Base-by-base conservation (phyloP, 2,797 vertebrate genomes). In the Lophius americanus region DNA sequence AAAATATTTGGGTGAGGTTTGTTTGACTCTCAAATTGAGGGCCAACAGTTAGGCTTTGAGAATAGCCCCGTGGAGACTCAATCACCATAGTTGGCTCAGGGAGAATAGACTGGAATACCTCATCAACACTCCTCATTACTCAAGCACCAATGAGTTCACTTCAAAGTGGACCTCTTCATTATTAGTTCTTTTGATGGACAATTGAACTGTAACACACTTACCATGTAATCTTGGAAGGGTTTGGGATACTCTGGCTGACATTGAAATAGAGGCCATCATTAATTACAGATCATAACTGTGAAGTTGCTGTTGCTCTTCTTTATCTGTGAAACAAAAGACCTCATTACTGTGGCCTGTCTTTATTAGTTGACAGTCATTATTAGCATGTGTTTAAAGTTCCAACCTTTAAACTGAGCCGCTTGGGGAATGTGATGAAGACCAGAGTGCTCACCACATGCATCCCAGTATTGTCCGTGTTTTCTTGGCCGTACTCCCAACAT, bases 121-220 rank as follows among this genome's bases (percentile, higher is more conserved):
- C 85, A 89, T 85, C 84, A 89, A 90, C 87, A 85, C 85, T 87
- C 87, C 89, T 90, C 89, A 90, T 92, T 92, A 90, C 86, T 85
- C 83, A 79, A 81, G 76, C 84, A 89, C 89, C 88, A 87, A 91
- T 85, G 81, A 90, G 87, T 88, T 92, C 86, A 85, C 70, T 51
- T 73, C 84, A 73, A 79, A 85, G 81, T 65, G 78, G 85, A 85
- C 68, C 88, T 80, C 86, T 90, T 91, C 81, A 90, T 93, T 10
- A 42, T 42, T 88, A 89, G 85, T 85, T 75, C 70, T 75, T 71
- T 79, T 88, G 88, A 91, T 85, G 81, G 79, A 84, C 82, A 74
- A 85, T 88, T 89, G 81, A 89, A 89, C 85, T 90, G 78, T 83
- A 82, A 81, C 85, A 86, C 80, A 84, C 82, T 82, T 80, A 75